Evolutionary conservation across 2,797 vertebrate species (phyloP).

Genomic region (Phrynocephalus vlangalii): DNA sequence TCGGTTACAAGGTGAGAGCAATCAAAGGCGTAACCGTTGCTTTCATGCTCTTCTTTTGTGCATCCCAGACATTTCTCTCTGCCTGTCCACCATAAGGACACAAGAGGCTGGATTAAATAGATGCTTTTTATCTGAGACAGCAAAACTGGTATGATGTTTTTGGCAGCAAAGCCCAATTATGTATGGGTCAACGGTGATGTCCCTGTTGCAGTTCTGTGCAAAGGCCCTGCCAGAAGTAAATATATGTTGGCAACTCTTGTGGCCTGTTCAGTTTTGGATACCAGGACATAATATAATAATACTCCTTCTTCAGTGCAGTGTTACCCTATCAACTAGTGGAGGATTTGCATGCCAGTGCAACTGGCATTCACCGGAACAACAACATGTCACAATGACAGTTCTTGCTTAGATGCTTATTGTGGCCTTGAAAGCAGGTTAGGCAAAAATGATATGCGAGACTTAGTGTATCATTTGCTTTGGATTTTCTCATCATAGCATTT

Average conservation of each 20-base stretch:
- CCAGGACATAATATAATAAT: background rate
- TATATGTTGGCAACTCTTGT: background rate
- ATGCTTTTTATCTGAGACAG: background rate
- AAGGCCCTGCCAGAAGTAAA: background rate
- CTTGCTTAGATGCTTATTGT: too few species aligned
- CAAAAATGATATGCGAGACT: too few species aligned
- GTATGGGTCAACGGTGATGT: background rate
- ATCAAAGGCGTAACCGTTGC: too few species aligned
- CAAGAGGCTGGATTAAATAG: background rate
- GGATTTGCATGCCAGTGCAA: background rate
- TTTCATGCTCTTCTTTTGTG: too few species aligned
- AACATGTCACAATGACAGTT: background rate
- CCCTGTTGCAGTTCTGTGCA: background rate
- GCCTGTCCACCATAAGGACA: background rate
- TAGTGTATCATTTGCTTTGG: too few species aligned
- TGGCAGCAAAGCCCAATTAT: background rate
- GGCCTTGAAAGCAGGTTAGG: too few species aligned
- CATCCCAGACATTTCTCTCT: too few species aligned
- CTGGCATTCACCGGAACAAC: too few species aligned
- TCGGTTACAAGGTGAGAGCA: too few species aligned
- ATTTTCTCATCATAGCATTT: too few species aligned
- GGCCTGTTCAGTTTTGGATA: background rate
- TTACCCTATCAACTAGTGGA: background rate
- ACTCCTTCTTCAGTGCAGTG: background rate
- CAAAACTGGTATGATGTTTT: background rate